Evolutionary conservation across 2,888 invertebrate species (phyloP).

Genomic region (Dicranocentrus wangi): DNA sequence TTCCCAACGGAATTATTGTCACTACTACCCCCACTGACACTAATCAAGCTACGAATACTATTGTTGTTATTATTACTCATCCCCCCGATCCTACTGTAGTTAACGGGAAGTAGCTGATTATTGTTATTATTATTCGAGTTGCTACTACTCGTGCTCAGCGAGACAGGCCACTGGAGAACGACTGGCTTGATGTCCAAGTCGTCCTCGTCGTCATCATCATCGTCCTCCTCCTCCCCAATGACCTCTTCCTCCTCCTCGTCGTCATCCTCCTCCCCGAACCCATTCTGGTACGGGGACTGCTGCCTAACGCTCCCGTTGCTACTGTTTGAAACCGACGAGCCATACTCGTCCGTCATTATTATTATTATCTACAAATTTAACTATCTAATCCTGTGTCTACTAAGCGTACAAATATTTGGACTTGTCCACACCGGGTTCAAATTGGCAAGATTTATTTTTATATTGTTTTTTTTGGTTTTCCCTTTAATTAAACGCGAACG

Average conservation of each 20-base stretch:
- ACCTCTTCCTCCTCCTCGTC: conserved; percentile 31
- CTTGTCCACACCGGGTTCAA: conserved; percentile 1
- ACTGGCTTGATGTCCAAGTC: conserved; percentile 66
- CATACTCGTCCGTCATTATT: conserved; percentile 42
- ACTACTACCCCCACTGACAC: background rate
- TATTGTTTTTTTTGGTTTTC: too few species aligned
- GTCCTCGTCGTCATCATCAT: conserved; percentile 8
- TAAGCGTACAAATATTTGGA: conserved; percentile 7
- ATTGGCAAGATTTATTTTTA: too few species aligned
- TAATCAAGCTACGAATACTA: too few species aligned
- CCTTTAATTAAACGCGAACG: too few species aligned
- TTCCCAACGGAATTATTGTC: background rate
- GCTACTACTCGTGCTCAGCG: background rate
- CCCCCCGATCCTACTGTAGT: conserved; percentile 17
- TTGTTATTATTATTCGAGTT: background rate
- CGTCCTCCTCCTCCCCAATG: conserved; percentile 28
- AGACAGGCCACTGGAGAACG: conserved; percentile 61
- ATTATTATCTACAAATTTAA: background rate
- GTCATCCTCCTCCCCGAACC: conserved; percentile 7
- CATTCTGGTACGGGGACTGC: conserved; percentile 17
- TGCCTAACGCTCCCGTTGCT: background rate
- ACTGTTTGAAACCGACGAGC: conserved; percentile 21
- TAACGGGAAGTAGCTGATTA: background rate
- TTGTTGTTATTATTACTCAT: background rate
- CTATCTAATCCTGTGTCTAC: background rate